phyloP scores from a whole-genome alignment of 2,113 vertebrate genomes.

The Hystrix cristata region DNA sequence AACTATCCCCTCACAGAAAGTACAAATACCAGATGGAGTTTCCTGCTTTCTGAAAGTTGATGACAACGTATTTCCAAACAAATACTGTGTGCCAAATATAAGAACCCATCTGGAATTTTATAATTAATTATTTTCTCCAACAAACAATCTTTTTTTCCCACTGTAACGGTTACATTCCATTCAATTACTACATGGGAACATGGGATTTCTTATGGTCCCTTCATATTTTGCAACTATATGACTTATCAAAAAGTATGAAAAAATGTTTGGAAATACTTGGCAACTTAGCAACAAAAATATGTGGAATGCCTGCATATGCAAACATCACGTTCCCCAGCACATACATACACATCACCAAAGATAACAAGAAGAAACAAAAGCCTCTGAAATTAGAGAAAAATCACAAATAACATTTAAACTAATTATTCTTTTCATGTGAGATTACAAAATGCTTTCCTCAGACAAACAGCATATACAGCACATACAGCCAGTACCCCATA shows the following conservation, averaged over 20 bases:
- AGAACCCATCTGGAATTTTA: constrained; percentile 75
- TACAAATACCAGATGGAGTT: constrained; percentile 65
- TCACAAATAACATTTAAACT: background rate
- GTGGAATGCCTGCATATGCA: background rate
- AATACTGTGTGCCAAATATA: constrained; percentile 59
- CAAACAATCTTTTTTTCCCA: constrained; percentile 57
- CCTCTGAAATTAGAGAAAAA: background rate
- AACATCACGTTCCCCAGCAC: background rate
- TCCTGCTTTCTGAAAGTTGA: constrained; percentile 61
- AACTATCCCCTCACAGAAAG: background rate
- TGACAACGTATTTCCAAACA: constrained; percentile 70
- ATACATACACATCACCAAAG: background rate
- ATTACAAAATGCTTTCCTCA: background rate
- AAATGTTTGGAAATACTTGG: constrained; percentile 51
- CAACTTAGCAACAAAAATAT: constrained; percentile 35
- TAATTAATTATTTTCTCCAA: constrained; percentile 75
- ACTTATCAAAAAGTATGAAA: constrained; percentile 12
- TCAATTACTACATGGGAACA: background rate
- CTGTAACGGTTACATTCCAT: constrained; percentile 13
- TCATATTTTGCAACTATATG: constrained; percentile 8
- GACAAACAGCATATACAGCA: too few relatives aligned
- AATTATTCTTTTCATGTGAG: background rate
- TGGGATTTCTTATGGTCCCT: background rate
- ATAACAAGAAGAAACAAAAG: background rate
- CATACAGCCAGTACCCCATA: background rate